Base-by-base conservation (phyloP, 2,888 invertebrate genomes). In the Rhopalosiphum nymphaeae region DNA sequence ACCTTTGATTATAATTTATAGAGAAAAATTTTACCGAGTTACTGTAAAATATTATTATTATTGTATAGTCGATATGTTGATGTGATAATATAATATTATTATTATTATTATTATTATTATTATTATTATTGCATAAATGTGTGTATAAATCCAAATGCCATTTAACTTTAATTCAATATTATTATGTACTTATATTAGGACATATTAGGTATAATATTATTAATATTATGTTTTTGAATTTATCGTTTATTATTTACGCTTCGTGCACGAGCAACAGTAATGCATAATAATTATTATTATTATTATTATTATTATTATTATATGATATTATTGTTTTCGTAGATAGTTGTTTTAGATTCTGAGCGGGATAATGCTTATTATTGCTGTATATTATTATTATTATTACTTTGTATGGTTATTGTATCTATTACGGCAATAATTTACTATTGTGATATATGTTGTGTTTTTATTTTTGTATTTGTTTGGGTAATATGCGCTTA, bases 401-500 rank as follows among this genome's bases (percentile, higher is more conserved):
- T 57, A 57, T 57, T 57, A 57, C 26, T 57, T 26, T 57, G 1
- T 78, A 78, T 78, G 36, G 78, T 78, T 78, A 78, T 78, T 78
- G 78, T 78, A 78, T 42, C 36, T 36, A 78, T 36, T 78, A 78
- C 36, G 78, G 78, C 36, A 78, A 78, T 36, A 16, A 36, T 78
- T 36, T 36, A 78, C 36, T 42, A 78, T 78, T 78, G 78, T 36
- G 36, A 78, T 78, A 78, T 36, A 78, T 78, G 78, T 78, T 78
- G 78, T 78, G 78, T 78, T 78, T 78, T 78, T 78, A 78, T 78
- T 78, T 78, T 78, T 78, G 78, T 78, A 78, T 78, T 78, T 78
- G 78, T 36, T 78, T 78, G 78, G 36, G 9, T 78, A 42, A 78
- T 36, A 36, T 36, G 21, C 21, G 36, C 78, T 78, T 78, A 36